These are phyloP conservation scores for Tursiops truncatus DNA, from an alignment of 2,113 vertebrate species.

Conservation along the genomic window DNA sequence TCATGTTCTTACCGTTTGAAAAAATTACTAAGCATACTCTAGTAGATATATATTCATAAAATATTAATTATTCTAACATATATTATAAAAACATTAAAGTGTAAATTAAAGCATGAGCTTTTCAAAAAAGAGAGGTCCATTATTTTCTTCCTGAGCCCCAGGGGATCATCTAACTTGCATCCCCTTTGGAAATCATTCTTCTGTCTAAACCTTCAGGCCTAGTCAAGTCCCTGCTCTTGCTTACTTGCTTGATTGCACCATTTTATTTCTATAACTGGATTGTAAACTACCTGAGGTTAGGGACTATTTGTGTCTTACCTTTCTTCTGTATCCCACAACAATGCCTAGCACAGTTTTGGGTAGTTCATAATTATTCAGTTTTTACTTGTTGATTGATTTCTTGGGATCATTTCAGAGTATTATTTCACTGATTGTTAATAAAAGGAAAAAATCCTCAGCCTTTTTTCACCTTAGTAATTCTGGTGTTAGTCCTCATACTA, in stretches of 20 bases:
- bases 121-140: neutral
- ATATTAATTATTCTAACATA: neutral
- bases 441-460: neutral
- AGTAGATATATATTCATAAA: neutral
- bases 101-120: neutral
- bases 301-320: neutral
- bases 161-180: neutral
- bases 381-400: slow-evolving; percentile 26
- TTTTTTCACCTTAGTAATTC: neutral
- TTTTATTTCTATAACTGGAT: neutral
- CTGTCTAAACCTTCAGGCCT: neutral
- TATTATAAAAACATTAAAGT: slow-evolving; percentile 10
- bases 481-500: neutral
- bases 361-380: neutral
- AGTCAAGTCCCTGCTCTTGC: neutral
- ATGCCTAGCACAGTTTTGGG: neutral
- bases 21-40: neutral
- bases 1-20: slow-evolving; percentile 1
- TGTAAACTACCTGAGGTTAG: neutral
- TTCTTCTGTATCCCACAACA: neutral
- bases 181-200: neutral
- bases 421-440: neutral
- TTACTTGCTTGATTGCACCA: neutral
- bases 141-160: neutral
- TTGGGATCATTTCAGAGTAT: neutral